Base-by-base conservation (phyloP, 2,797 vertebrate genomes). In the Acanthornis magna region DNA sequence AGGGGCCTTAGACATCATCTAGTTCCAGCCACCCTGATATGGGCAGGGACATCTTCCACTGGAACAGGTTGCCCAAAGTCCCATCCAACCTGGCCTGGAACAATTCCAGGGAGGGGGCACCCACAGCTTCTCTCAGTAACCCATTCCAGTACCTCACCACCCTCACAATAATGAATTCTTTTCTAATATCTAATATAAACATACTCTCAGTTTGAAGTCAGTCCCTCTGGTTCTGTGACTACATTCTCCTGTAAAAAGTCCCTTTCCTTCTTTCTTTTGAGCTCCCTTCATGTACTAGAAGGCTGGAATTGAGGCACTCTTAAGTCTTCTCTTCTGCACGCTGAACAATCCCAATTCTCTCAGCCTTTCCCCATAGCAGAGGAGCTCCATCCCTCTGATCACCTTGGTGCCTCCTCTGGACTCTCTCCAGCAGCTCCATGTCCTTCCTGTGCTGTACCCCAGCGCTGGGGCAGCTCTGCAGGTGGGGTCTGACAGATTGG, bases 331-430 rank as follows among this genome's bases (percentile, higher is more conserved):
- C 18, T 63, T 72, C 36, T 32, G 16, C 27, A 38, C 19, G 16
- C 15, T 32, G 4, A 32, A 36, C 45, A 21, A 45, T 45, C 45
- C 45, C 11, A 21, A 21, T 21, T 63, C 7, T 55, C 10, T 50
- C 42, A 71, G 10, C 10, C 22, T 50, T 50, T 23, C 2, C 3
- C 4, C 15, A 6, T 1, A n/a, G 20, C 0, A 36, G 58, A 57
- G 42, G 1, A 5, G 29, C 29, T 63, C 13, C 22, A 16, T 13
- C 5, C 25, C 17, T 30, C 21, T 47, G 17, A 18, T 42, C 14
- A 12, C 12, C 21, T 55, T n/a, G 40, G 16, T 62, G 9, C 13
- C 42, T 70, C 21, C 73, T 62, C 73, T 77, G 84, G 5, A 1
- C 57, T 70, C 11, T 2, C 13, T 62, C 40, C 34, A 48, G 2